Evolutionary conservation across 2,888 invertebrate species (phyloP).

Genomic region (Spodoptera exigua): DNA sequence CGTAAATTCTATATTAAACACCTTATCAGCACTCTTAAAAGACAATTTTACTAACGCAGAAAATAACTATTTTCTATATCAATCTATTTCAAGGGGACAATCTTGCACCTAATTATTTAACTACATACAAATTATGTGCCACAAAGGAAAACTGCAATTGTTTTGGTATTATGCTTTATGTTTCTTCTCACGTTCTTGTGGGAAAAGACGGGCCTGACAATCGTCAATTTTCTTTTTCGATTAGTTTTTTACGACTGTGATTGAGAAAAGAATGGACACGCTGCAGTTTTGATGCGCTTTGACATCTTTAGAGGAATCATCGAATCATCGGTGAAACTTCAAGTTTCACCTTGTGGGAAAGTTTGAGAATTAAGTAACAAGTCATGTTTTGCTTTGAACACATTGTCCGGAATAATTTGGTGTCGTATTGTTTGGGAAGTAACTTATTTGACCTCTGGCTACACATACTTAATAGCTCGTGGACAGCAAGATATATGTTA

Average conservation of each 20-base stretch:
- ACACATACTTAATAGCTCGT: constrained; percentile 11
- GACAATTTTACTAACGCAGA: no score
- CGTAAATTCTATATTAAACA: no score
- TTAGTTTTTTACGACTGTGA: background rate
- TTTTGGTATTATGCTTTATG: constrained; percentile 15
- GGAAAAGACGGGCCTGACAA: constrained; percentile 30
- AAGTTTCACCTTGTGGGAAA: background rate
- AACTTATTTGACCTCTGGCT: constrained; percentile 6
- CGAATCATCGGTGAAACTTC: no score
- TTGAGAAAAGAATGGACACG: constrained; percentile 11
- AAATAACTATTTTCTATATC: no score
- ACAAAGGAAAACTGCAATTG: constrained; percentile 24
- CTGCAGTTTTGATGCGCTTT: background rate
- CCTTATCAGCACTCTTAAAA: no score
- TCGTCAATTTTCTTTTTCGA: background rate
- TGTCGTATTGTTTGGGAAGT: no score
- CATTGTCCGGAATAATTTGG: background rate
- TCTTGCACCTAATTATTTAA: background rate
- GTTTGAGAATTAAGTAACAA: no score
- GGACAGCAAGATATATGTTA: constrained; percentile 3
- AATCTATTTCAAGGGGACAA: no score
- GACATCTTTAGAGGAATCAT: background rate
- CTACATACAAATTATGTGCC: constrained; percentile 20
- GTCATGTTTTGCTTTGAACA: no score
- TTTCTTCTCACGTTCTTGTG: constrained; percentile 34